Base-by-base conservation (phyloP, 2,113 vertebrate species). In the Nicator chloris region DNA sequence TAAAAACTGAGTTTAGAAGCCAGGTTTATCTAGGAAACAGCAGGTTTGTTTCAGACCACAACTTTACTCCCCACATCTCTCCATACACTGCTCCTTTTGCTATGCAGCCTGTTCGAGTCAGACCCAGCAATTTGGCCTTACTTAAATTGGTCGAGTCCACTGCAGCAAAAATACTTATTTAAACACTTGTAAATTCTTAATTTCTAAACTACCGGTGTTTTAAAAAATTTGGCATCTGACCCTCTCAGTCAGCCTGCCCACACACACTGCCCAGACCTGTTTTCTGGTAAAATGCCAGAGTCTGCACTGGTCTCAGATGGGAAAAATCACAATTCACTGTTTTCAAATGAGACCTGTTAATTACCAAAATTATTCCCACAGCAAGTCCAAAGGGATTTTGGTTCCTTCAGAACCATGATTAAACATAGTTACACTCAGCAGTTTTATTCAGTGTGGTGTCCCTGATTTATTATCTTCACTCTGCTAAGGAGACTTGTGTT, bases 401-500 rank as follows among this genome's bases (percentile, higher is more conserved):
- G 21, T 42, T 78, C 56, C 56, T 65, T 54, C 44, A 65, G 8
- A 76, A 69, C 15, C 24, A 3, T 10, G 40, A 84, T 39, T 81
- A 81, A 73, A 44, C 6, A 50, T 0, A 71, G 5, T n/a, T 72
- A 75, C 0, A 5, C 18, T 66, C 47, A 63, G 42, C 3, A 1
- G 9, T 53, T 92, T 20, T 47, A 78, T 47, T 69, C 39, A 47
- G 27, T 30, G 18, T 3, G 6, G 12, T 20, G n/a, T 17, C 37
- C 66, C 35, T n/a, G 31, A 19, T 14, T 65, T 69, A n/a, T 17
- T 9, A 63, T 33, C n/a, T 44, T 24, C 26, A 11, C 9, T 27
- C 7, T 31, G 39, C 15, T 33, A 65, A 84, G 57, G 7, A 31
- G 28, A 21, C 3, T 24, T 16, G 17, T 0, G 0, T 35, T 53